Percentiles rank a stretch among this genome's conserved stretches.
Evolutionary conservation across 2,888 invertebrate genomes (phyloP).

Genomic region (Idaea straminata): DNA sequence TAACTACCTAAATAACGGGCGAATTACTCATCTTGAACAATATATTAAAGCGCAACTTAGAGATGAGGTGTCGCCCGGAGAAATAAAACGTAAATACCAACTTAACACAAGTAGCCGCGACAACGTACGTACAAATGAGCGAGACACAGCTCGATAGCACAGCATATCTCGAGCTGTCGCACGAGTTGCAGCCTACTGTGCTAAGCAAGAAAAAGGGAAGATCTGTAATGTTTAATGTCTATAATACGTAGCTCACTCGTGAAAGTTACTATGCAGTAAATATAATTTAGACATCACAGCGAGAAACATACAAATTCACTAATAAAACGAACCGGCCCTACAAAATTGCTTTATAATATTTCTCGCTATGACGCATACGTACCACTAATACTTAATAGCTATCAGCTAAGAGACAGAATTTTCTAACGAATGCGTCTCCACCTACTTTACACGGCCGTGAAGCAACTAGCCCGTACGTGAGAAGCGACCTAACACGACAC

Average conservation of each 20-base stretch:
- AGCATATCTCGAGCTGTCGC: no score
- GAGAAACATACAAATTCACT: not conserved
- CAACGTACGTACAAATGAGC: no score
- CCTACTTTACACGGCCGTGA: slow-evolving; percentile 32
- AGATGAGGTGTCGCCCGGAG: no score
- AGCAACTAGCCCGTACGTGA: slow-evolving; percentile 37
- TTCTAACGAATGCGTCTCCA: slow-evolving; percentile 21
- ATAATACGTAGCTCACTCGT: slow-evolving; percentile 60
- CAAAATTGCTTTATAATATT: not conserved
- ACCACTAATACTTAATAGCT: slow-evolving; percentile 14
- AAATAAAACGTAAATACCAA: no score
- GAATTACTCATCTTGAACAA: slow-evolving; percentile 12
- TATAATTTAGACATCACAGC: slow-evolving; percentile 15
- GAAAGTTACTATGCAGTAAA: slow-evolving; percentile 40
- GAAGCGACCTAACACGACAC: slow-evolving; percentile 38
- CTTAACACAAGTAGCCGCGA: no score
- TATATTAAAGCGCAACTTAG: no score
- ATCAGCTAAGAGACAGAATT: slow-evolving; percentile 14
- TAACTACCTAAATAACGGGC: slow-evolving; percentile 10
- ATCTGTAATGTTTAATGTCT: slow-evolving; percentile 51
- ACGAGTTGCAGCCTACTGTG: not conserved
- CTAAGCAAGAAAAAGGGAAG: slow-evolving; percentile 37
- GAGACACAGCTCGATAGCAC: no score
- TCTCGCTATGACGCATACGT: not conserved
- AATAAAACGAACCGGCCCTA: not conserved